phyloP scores from a whole-genome alignment of 2,888 invertebrate species.

The Gryllus longicercus region DNA sequence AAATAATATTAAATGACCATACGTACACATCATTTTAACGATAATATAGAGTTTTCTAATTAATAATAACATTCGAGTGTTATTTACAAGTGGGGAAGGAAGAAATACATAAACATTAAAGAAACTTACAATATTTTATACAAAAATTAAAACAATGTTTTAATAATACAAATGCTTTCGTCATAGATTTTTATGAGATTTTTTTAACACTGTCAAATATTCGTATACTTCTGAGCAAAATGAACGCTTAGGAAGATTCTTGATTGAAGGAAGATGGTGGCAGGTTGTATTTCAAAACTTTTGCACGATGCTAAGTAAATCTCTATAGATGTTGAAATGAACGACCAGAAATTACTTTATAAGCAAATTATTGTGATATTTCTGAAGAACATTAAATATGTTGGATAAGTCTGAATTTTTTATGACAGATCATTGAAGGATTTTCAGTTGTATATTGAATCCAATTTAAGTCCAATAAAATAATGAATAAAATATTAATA shows the following conservation, averaged over 20 bases:
- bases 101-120: not conserved
- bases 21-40: not conserved
- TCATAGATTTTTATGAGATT: not conserved
- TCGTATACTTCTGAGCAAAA: slow-evolving; percentile 17
- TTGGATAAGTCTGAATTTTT: too few species aligned
- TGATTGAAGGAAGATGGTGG: not conserved
- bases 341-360: too few species aligned
- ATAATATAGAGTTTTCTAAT: not conserved
- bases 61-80: slow-evolving; percentile 1
- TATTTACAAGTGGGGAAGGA: not conserved
- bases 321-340: too few species aligned
- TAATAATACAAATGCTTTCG: not conserved
- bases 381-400: too few species aligned
- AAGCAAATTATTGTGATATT: too few species aligned
- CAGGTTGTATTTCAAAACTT: too few species aligned
- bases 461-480: too few species aligned
- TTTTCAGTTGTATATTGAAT: too few species aligned
- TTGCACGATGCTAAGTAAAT: too few species aligned
- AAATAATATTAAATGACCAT: not conserved
- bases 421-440: too few species aligned
- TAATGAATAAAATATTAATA: too few species aligned
- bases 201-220: not conserved
- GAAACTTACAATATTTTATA: not conserved
- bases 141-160: not conserved
- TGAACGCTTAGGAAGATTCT: slow-evolving; percentile 6